A percentile compares a stretch with the other conserved stretches of the same genome.
phyloP scores from a whole-genome alignment of 1,140 invertebrate genomes.

The Heliconius hewitsoni region DNA sequence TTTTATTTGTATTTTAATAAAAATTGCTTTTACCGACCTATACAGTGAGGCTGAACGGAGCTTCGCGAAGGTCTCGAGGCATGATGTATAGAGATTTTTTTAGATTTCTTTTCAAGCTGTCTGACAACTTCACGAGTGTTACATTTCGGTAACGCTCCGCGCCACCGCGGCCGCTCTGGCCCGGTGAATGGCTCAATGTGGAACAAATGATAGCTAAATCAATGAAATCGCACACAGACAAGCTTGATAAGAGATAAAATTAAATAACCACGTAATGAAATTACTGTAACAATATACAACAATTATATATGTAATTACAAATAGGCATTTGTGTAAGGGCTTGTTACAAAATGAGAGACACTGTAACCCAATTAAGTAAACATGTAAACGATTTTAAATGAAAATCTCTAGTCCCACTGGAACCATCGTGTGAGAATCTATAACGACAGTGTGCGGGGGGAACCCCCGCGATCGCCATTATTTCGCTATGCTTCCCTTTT shows the following conservation, averaged over 20 bases:
- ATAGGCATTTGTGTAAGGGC: slow-evolving; percentile 80
- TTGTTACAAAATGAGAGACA: slow-evolving; percentile 79
- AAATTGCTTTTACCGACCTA: slow-evolving; percentile 73
- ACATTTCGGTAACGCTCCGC: slow-evolving; percentile 42
- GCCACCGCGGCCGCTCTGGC: slow-evolving; percentile 19
- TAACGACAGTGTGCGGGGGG: slow-evolving; percentile 38
- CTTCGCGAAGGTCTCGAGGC: slow-evolving; percentile 73
- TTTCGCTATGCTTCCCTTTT: slow-evolving; percentile 76
- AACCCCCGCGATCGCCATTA: slow-evolving; percentile 49
- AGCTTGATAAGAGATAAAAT: slow-evolving; percentile 72
- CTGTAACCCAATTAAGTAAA: slow-evolving; percentile 69
- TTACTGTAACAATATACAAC: slow-evolving; percentile 80
- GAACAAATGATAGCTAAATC: slow-evolving; percentile 27
- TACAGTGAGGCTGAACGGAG: slow-evolving; percentile 60
- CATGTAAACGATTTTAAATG: slow-evolving; percentile 72
- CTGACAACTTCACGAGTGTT: slow-evolving; percentile 47
- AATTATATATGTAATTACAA: slow-evolving; percentile 78
- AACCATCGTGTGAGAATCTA: slow-evolving; percentile 74
- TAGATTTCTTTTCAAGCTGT: slow-evolving; percentile 77
- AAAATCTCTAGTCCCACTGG: slow-evolving; percentile 81
- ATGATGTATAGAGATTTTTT: slow-evolving; percentile 80
- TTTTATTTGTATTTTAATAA: slow-evolving; percentile 68
- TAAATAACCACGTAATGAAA: slow-evolving; percentile 79
- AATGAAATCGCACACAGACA: slow-evolving; percentile 45
- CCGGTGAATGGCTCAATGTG: not conserved